A percentile compares a stretch with the other conserved stretches of the same genome.
Evolutionary conservation across 2,797 vertebrate species (phyloP).

Genomic region (Pachyuromys duprasi): DNA sequence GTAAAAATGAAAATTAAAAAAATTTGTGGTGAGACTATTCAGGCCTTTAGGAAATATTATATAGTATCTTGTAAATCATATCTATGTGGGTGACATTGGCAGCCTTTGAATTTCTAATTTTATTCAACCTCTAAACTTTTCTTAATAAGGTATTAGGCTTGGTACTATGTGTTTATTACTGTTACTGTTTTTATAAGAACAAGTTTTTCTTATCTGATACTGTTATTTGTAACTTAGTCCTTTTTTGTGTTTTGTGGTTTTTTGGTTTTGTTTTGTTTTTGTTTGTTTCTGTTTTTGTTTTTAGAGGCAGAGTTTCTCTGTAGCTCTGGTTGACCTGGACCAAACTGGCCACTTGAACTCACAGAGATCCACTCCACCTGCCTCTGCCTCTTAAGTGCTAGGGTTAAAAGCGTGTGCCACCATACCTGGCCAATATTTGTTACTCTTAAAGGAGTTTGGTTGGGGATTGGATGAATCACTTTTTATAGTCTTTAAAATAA

Average conservation of each 20-base stretch:
- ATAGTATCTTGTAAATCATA: not conserved
- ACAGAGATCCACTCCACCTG: too few species aligned
- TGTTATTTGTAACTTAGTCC: not conserved
- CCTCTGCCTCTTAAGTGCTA: too few species aligned
- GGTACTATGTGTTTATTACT: not conserved
- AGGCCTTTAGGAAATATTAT: not conserved
- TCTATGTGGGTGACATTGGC: not conserved
- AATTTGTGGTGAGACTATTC: constrained; percentile 18
- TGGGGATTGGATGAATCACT: not conserved
- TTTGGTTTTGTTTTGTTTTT: too few species aligned
- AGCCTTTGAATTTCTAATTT: constrained; percentile 57
- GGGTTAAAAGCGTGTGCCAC: too few species aligned
- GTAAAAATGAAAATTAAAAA: too few species aligned
- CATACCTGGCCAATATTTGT: not conserved
- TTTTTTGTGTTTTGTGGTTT: too few species aligned
- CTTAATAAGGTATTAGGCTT: constrained; percentile 47
- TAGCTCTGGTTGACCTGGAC: too few species aligned
- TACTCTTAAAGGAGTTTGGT: constrained; percentile 26
- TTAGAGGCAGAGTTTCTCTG: too few species aligned
- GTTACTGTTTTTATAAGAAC: not conserved
- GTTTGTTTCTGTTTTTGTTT: too few species aligned
- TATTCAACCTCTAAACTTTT: not conserved
- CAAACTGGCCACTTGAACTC: too few species aligned
- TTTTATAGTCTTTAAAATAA: constrained; percentile 47
- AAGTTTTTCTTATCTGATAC: constrained; percentile 26